Conservation (phyloP, 2,113 vertebrate genomes). For the Callionymus lyra region DNA sequence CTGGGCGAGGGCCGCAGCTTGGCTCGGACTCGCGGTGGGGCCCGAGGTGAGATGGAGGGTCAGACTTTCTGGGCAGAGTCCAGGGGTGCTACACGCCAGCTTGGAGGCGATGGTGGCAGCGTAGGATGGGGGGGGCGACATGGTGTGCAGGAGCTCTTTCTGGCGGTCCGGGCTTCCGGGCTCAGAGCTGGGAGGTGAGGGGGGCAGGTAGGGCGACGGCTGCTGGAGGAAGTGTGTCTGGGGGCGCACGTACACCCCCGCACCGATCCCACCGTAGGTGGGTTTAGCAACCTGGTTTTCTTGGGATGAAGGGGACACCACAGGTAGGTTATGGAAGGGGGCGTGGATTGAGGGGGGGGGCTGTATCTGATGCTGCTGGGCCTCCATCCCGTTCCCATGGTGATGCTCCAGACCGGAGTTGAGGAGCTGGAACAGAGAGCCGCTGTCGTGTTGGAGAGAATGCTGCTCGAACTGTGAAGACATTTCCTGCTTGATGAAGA, state of each 20-base stretch:
- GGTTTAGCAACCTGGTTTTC: constrained; percentile 81
- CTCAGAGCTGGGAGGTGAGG: constrained; percentile 91
- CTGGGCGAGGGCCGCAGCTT: constrained; percentile 53
- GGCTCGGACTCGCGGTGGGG: constrained; percentile 22
- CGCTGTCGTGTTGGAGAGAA: constrained; percentile 58
- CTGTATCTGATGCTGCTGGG: constrained; percentile 41
- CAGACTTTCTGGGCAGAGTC: constrained; percentile 41
- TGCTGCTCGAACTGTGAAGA: constrained; percentile 57
- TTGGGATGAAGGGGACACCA: constrained; percentile 64
- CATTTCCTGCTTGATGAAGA: constrained; percentile 96
- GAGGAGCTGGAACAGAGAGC: constrained; percentile 88
- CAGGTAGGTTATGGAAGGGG: constrained; percentile 50
- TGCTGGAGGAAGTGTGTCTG: constrained; percentile 70
- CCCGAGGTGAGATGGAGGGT: constrained; percentile 27
- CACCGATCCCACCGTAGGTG: constrained; percentile 72
- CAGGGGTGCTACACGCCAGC: constrained; percentile 70
- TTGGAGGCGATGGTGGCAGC: constrained; percentile 96
- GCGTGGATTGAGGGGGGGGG: constrained; percentile 39
- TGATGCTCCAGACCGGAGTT: constrained; percentile 84
- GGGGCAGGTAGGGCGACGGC: constrained; percentile 86
- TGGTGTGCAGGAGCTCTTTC: constrained; percentile 88
- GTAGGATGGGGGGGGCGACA: constrained; percentile 92
- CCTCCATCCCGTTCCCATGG: constrained; percentile 63
- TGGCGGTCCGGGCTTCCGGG: constrained; percentile 93
- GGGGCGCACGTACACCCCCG: constrained; percentile 60